Evolutionary conservation across 1,140 invertebrate genomes (phyloP).

Genomic region (Rhyzopertha dominica): DNA sequence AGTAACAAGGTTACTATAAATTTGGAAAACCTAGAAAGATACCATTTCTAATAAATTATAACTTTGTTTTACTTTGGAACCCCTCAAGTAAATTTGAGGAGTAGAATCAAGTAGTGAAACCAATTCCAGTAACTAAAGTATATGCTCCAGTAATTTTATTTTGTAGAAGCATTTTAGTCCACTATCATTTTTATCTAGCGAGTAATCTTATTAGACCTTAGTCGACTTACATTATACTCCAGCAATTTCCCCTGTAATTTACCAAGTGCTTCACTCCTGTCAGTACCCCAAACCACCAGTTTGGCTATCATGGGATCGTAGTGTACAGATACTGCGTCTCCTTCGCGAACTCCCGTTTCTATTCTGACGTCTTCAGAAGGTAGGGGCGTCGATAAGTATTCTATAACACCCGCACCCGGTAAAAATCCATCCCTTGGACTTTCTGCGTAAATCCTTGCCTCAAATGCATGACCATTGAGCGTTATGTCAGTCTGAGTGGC

Average conservation of each 20-base stretch:
- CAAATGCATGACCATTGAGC: conserved; percentile 79
- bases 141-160: no score
- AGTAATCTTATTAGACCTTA: no score
- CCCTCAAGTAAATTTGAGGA: no score
- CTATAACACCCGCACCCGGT: conserved; percentile 76
- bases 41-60: no score
- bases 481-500: conserved; percentile 72
- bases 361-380: conserved; percentile 60
- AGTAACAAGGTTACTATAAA: no score
- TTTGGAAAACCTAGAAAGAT: no score
- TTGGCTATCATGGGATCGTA: conserved; percentile 99
- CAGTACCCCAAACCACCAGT: conserved; percentile 88
- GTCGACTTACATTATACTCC: conserved; percentile 74
- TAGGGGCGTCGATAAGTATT: conserved; percentile 63
- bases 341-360: conserved; percentile 72
- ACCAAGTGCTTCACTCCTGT: conserved; percentile 75
- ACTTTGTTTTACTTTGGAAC: no score
- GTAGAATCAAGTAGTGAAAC: no score
- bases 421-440: conserved; percentile 77
- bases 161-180: no score
- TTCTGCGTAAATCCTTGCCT: conserved; percentile 96
- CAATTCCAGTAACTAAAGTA: no score
- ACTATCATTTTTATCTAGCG: no score
- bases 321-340: conserved; percentile 89
- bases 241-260: conserved; percentile 70